Base-by-base conservation (phyloP, 2,888 invertebrate genomes). In the Lycaena phlaeas region DNA sequence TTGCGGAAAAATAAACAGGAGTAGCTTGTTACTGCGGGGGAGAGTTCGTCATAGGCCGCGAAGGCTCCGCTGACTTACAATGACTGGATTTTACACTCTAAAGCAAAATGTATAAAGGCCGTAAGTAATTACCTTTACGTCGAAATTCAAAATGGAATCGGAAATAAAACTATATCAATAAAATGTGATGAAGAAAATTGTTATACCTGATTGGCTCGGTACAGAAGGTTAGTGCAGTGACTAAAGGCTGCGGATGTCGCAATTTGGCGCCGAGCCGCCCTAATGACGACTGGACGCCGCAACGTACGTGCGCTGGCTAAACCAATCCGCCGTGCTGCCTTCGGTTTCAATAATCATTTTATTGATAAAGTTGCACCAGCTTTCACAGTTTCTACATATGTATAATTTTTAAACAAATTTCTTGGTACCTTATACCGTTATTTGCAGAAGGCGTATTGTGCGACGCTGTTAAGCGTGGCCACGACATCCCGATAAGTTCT, bases 1-100 rank as follows among this genome's bases (percentile, higher is more conserved):
- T 81, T 77, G 81, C 75, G 73, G 76, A 68, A 75, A 79, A 75
- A 76, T 81, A 82, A 79, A 81, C 77, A 79, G 57, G 62, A 75
- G 75, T 70, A 65, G 68, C 73, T 74, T 71, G 73, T 71, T 74
- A 65, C 63, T 59, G 65, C 42, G 46, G 46, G n/a, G 17, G n/a
- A 14, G 9, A 7, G 22, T 5, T 5, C 34, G 22, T 10, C 34
- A 12, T 18, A 17, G 34, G 22, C 34, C 34, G 34, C 34, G 11
- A 34, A 22, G 34, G 34, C 22, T 9, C n/a, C n/a, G n/a, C n/a
- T 34, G 34, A 17, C 34, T 34, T 18, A 34, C 34, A 34, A 34
- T 22, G 34, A 34, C 34, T 7, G 34, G 22, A 11, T 22, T 34
- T 34, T 34, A 34, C 34, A 18, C 34, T 18, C 34, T 34, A 34